Conservation (phyloP, 1,140 invertebrate genomes). For the Anoplophora glabripennis region DNA sequence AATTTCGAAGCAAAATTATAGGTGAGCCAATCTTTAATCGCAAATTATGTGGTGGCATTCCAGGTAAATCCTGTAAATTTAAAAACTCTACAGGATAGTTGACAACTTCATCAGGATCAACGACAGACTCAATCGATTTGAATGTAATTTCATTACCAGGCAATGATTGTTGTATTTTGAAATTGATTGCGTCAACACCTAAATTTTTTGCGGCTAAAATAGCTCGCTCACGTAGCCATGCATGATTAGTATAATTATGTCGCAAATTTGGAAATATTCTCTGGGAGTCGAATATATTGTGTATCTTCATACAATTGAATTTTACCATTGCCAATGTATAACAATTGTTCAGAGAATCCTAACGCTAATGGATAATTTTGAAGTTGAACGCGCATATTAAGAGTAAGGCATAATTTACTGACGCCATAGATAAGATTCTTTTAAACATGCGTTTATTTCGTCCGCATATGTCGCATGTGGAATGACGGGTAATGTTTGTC, state of each 20-base stretch:
- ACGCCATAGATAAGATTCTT: slow-evolving; percentile 48
- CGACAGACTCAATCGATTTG: not conserved
- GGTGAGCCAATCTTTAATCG: slow-evolving; percentile 42
- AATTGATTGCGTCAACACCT: slow-evolving; percentile 44
- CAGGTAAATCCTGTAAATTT: slow-evolving; percentile 36
- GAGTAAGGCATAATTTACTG: slow-evolving; percentile 39
- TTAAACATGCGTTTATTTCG: slow-evolving; percentile 50
- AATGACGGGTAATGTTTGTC: slow-evolving; percentile 42
- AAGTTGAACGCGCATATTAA: slow-evolving; percentile 37
- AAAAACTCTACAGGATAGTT: slow-evolving; percentile 36
- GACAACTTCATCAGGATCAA: slow-evolving; percentile 20
- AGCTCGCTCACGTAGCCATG: slow-evolving; percentile 41
- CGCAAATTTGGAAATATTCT: slow-evolving; percentile 34
- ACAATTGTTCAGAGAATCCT: slow-evolving; percentile 36
- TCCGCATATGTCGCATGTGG: slow-evolving; percentile 47
- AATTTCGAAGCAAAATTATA: slow-evolving; percentile 50
- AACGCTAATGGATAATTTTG: slow-evolving; percentile 30
- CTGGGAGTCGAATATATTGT: too few relatives aligned
- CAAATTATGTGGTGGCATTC: slow-evolving; percentile 45
- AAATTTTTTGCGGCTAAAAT: slow-evolving; percentile 44
- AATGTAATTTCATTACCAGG: slow-evolving; percentile 31
- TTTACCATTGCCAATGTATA: slow-evolving; percentile 35
- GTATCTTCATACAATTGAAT: too few relatives aligned
- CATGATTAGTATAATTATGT: slow-evolving; percentile 41
- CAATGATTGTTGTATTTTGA: slow-evolving; percentile 38